Percentiles rank a stretch among this genome's conserved stretches.
These are phyloP conservation scores for Oncorhynchus kisutch DNA, from an alignment of 2,113 vertebrate genomes.

Conservation along the genomic window DNA sequence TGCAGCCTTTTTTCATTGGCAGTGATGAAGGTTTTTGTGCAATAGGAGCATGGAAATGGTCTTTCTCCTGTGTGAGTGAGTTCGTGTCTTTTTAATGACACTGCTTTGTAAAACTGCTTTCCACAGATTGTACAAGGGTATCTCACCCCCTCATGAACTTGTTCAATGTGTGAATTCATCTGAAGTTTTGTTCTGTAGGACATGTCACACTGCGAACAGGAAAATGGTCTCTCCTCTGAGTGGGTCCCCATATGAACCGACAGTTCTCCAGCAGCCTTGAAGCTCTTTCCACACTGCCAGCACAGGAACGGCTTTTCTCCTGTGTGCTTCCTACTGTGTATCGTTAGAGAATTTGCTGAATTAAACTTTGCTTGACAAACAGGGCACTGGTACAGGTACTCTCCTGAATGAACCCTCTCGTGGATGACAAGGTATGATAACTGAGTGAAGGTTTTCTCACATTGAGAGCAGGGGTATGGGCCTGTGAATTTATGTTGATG, in stretches of 20 bases:
- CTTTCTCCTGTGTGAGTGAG: slow-evolving; percentile 69
- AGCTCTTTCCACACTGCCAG: slow-evolving; percentile 71
- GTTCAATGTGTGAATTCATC: slow-evolving; percentile 65
- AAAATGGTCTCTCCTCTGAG: slow-evolving; percentile 63
- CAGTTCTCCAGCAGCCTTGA: slow-evolving; percentile 68
- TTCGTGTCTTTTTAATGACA: slow-evolving; percentile 66
- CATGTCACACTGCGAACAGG: slow-evolving; percentile 60
- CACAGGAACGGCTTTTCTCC: slow-evolving; percentile 71
- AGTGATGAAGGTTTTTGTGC: slow-evolving; percentile 70
- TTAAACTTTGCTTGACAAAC: slow-evolving; percentile 66
- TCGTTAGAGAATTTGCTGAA: slow-evolving; percentile 67
- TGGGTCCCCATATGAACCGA: slow-evolving; percentile 71
- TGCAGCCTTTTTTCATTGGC: slow-evolving; percentile 67
- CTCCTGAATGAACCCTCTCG: slow-evolving; percentile 68
- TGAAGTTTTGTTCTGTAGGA: slow-evolving; percentile 69
- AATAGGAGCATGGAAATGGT: slow-evolving; percentile 66
- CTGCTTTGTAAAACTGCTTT: slow-evolving; percentile 71
- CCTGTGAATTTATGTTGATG: slow-evolving; percentile 66
- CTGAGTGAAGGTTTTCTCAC: slow-evolving; percentile 65
- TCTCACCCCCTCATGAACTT: slow-evolving; percentile 67
- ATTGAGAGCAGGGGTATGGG: slow-evolving; percentile 56
- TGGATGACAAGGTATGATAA: slow-evolving; percentile 70
- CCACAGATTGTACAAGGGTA: slow-evolving; percentile 66
- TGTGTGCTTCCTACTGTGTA: slow-evolving; percentile 68
- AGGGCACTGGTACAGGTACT: slow-evolving; percentile 60